A percentile compares a stretch with the other conserved stretches of the same genome.
phyloP scores from a whole-genome alignment of 2,113 vertebrate genomes.

The Carlito syrichta region DNA sequence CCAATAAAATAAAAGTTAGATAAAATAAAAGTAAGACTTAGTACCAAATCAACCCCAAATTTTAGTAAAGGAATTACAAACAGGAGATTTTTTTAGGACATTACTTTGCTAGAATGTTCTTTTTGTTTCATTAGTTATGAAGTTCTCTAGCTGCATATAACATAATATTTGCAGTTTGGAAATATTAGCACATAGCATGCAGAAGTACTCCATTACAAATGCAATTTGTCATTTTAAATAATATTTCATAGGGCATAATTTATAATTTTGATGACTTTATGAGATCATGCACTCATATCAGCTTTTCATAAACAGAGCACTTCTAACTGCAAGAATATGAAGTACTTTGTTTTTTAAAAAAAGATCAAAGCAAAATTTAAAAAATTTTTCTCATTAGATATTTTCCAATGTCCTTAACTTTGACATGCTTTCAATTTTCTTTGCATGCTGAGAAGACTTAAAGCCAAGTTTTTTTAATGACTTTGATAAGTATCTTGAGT shows the following conservation, averaged over 20 bases:
- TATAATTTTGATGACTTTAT: slow-evolving; percentile 43
- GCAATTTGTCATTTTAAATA: neutral
- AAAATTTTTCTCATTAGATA: neutral
- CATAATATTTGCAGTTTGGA: neutral
- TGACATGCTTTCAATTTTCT: slow-evolving; percentile 55
- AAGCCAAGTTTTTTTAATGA: slow-evolving; percentile 54
- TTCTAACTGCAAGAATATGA: slow-evolving; percentile 53
- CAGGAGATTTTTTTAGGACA: neutral
- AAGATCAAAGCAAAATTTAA: neutral
- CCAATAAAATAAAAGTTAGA: neutral
- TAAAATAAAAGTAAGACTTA: neutral
- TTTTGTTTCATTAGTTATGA: neutral
- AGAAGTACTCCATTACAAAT: neutral
- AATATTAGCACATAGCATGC: neutral
- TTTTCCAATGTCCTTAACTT: neutral
- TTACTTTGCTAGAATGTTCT: neutral
- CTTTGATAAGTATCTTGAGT: slow-evolving; percentile 54
- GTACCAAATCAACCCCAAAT: neutral
- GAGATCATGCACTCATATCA: slow-evolving; percentile 33
- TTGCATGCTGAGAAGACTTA: slow-evolving; percentile 33
- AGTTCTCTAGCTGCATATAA: neutral
- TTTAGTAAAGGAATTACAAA: neutral
- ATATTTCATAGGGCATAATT: neutral
- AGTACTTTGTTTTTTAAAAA: slow-evolving; percentile 40
- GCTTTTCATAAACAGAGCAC: slow-evolving; percentile 2